Conservation (phyloP, 2,797 vertebrate genomes). For the Urocyon cinereoargenteus region DNA sequence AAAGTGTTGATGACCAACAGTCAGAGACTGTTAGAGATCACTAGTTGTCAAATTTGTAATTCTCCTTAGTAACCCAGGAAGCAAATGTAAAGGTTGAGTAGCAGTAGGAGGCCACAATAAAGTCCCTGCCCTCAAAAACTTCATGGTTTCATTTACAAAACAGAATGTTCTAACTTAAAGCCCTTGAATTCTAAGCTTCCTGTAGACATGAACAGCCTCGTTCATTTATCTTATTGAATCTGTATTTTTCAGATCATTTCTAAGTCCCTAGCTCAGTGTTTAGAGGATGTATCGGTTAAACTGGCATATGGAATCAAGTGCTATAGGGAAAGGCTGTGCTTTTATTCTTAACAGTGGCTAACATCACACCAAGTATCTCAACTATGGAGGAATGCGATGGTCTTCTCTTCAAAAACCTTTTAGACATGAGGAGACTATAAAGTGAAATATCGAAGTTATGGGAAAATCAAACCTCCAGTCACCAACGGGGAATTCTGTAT, state of each 20-base stretch:
- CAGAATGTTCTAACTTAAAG: neutral
- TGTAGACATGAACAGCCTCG: neutral
- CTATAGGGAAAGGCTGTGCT: neutral
- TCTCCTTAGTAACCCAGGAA: neutral
- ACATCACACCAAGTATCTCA: neutral
- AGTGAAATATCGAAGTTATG: neutral
- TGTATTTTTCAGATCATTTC: slow-evolving; percentile 8
- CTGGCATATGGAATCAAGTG: neutral
- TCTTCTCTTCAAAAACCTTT: slow-evolving; percentile 7
- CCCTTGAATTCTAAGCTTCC: neutral
- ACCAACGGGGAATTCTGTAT: neutral
- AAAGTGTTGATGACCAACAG: neutral
- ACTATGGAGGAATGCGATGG: neutral
- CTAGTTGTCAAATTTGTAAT: neutral
- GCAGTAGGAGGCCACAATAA: neutral
- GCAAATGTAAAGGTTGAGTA: neutral
- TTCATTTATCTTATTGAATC: neutral
- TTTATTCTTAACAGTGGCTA: neutral
- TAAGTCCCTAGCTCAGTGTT: neutral
- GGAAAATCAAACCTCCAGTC: neutral
- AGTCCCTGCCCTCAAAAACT: neutral
- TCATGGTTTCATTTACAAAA: neutral
- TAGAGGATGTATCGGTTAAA: neutral
- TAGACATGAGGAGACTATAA: neutral
- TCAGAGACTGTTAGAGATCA: neutral